These are phyloP conservation scores for Ormyrus pomaceus DNA, from an alignment of 2,888 invertebrate species.

Conservation along the genomic window DNA sequence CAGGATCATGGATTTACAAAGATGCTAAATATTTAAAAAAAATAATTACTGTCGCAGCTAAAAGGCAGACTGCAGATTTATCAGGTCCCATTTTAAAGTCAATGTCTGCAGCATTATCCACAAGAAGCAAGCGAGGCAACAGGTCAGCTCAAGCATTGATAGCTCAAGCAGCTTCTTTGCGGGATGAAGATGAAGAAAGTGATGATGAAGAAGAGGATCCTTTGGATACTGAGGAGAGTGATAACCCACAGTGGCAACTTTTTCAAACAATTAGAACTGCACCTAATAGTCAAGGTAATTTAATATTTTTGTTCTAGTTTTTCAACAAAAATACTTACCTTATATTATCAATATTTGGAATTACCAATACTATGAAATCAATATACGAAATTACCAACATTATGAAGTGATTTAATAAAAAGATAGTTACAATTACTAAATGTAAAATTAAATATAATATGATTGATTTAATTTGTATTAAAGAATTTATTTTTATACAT, in stretches of 20 bases:
- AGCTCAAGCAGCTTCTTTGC: constrained; percentile 79
- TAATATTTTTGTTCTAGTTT: neutral
- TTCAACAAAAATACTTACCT: neutral
- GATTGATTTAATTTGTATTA: too few species aligned
- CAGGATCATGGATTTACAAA: constrained; percentile 96
- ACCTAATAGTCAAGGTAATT: constrained; percentile 77
- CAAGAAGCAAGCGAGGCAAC: constrained; percentile 72
- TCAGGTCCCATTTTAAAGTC: constrained; percentile 65
- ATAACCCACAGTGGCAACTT: constrained; percentile 93
- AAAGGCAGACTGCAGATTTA: constrained; percentile 68
- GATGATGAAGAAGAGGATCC: constrained; percentile 81
- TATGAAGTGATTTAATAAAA: too few species aligned
- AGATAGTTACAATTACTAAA: too few species aligned
- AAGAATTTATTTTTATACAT: too few species aligned
- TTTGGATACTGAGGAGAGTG: constrained; percentile 76
- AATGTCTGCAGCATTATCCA: constrained; percentile 68
- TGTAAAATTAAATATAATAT: too few species aligned
- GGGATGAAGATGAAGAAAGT: constrained; percentile 81
- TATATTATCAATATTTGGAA: neutral
- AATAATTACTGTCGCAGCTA: constrained; percentile 78
- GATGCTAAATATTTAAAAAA: constrained; percentile 94
- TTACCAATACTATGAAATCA: neutral
- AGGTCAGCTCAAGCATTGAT: constrained; percentile 77
- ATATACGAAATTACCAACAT: too few species aligned
- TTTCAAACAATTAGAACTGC: constrained; percentile 88